Evolutionary conservation across 2,113 vertebrate genomes (phyloP).

Genomic region (Rhombomys opimus): DNA sequence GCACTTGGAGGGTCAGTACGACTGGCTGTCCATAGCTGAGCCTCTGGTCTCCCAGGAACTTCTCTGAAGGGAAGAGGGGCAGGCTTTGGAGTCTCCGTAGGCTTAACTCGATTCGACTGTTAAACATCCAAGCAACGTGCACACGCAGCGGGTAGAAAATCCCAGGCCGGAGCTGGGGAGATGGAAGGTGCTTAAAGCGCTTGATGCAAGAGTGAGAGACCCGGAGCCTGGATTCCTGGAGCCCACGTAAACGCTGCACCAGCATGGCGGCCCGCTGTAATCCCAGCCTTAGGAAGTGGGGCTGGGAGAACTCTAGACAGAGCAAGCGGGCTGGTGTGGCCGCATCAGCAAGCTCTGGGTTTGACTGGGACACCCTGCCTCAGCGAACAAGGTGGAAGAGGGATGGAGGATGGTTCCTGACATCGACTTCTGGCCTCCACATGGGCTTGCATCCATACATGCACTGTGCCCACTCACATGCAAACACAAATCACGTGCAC

Average conservation of each 20-base stretch:
- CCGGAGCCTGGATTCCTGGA: not conserved
- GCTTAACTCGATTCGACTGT: not conserved
- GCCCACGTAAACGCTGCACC: not conserved
- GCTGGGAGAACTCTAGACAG: not conserved
- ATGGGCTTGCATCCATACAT: no score
- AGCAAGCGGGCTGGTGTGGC: no score
- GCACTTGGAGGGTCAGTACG: constrained; percentile 87
- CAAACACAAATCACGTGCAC: not conserved
- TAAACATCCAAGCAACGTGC: not conserved
- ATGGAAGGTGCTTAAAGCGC: not conserved
- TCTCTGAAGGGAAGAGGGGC: constrained; percentile 84
- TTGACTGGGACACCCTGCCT: not conserved
- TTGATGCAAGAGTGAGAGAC: not conserved
- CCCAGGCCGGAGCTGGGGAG: no score
- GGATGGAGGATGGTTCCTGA: not conserved
- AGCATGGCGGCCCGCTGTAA: no score
- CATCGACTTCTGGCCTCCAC: not conserved
- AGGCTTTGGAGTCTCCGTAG: rapidly evolving
- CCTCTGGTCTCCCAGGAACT: constrained; percentile 91
- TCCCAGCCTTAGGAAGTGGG: not conserved
- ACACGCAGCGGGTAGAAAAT: rapidly evolving
- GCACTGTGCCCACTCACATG: no score
- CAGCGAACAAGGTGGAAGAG: not conserved
- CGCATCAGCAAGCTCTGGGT: not conserved
- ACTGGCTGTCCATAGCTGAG: constrained; percentile 93